Conservation (phyloP, 2,113 vertebrate species). For the Blennius ocellaris region DNA sequence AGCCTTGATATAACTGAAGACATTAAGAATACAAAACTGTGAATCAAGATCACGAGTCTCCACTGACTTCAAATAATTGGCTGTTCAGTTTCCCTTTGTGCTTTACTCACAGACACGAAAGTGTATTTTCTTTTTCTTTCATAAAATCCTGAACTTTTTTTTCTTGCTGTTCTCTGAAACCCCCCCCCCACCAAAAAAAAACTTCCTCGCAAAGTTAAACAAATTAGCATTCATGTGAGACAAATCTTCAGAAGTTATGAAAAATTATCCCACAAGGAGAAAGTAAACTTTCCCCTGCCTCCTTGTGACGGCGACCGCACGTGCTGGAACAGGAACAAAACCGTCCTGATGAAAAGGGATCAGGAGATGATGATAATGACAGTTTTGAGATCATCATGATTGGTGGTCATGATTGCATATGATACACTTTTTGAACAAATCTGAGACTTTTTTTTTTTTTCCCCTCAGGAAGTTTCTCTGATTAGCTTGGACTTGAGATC, state of each 20-base stretch:
- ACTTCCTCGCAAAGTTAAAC: background rate
- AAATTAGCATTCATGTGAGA: slow-evolving; percentile 1
- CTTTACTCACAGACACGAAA: too few relatives aligned
- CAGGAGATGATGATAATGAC: slow-evolving; percentile 38
- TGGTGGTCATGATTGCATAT: slow-evolving; percentile 29
- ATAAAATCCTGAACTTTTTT: too few relatives aligned
- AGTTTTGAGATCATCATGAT: slow-evolving; percentile 18
- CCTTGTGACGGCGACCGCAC: background rate
- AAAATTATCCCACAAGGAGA: background rate
- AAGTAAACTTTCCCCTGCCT: slow-evolving; percentile 5
- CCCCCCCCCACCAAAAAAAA: too few relatives aligned
- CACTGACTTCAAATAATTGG: too few relatives aligned
- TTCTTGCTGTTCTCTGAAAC: too few relatives aligned
- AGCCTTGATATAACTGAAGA: too few relatives aligned
- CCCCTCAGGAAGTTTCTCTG: slow-evolving; percentile 24
- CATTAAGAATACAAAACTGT: too few relatives aligned
- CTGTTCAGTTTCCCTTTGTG: too few relatives aligned
- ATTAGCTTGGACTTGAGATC: slow-evolving; percentile 18
- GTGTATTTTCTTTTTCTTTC: too few relatives aligned
- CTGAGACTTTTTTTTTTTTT: slow-evolving; percentile 1
- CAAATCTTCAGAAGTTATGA: background rate
- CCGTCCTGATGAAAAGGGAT: slow-evolving; percentile 17
- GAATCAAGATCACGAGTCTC: too few relatives aligned
- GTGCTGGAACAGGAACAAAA: slow-evolving; percentile 8
- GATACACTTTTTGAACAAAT: background rate